Conservation (phyloP, 1,140 invertebrate genomes). For the Drosophila setifemur region DNA sequence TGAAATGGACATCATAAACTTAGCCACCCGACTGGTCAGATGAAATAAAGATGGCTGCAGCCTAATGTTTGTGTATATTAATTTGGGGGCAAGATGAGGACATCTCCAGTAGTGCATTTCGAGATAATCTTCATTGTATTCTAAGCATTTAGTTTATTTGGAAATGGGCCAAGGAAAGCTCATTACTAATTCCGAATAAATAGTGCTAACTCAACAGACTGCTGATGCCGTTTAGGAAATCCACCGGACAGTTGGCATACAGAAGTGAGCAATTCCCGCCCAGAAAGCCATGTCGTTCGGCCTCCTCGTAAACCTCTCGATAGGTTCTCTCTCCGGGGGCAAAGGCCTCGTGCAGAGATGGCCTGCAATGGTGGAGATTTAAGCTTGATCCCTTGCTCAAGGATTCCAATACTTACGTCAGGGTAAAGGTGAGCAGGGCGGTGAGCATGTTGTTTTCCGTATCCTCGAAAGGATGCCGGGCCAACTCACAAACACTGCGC, state of each 20-base stretch:
- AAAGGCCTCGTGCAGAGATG: conserved; percentile 72
- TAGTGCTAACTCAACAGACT: conserved; percentile 40
- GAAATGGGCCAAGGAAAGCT: too few species aligned
- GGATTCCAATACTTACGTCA: conserved; percentile 59
- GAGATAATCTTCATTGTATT: neutral
- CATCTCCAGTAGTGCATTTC: neutral
- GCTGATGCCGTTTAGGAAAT: conserved; percentile 58
- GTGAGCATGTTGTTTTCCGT: conserved; percentile 59
- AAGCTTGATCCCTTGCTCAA: neutral
- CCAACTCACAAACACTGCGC: conserved; percentile 71
- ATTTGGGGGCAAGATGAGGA: neutral
- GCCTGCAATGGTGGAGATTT: conserved; percentile 34
- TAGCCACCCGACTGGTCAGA: conserved; percentile 60
- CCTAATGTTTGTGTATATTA: neutral
- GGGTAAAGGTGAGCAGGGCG: conserved; percentile 67
- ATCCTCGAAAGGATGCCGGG: conserved; percentile 67
- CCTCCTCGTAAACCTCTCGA: conserved; percentile 55
- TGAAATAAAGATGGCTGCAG: conserved; percentile 52
- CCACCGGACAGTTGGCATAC: conserved; percentile 55
- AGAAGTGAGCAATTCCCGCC: conserved; percentile 49
- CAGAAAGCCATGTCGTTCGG: conserved; percentile 63
- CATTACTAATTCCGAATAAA: neutral
- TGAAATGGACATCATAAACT: conserved; percentile 52
- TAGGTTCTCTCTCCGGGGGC: conserved; percentile 53
- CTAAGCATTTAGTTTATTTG: neutral